Percentiles rank a stretch among this genome's conserved stretches.
phyloP scores from a whole-genome alignment of 2,113 vertebrate species.

The Himantopus leucocephalus region DNA sequence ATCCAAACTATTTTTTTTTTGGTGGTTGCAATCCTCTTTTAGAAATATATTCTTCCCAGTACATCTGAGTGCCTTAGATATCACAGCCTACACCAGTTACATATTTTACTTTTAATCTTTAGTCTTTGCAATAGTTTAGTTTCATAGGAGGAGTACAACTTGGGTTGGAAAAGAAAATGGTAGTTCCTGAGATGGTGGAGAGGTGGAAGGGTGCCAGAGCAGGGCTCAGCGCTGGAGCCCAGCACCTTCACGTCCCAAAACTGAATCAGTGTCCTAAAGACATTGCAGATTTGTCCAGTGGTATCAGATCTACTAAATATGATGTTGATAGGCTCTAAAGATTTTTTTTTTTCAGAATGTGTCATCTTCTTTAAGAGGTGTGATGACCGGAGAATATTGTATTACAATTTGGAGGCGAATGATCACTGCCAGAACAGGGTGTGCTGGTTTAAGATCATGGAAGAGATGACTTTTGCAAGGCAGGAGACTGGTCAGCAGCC shows the following conservation, averaged over 20 bases:
- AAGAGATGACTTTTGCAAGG: background rate
- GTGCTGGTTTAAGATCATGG: background rate
- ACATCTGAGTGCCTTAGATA: slow-evolving; percentile 59
- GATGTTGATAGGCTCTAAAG: background rate
- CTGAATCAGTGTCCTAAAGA: background rate
- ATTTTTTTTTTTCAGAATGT: accelerated
- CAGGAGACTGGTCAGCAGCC: background rate
- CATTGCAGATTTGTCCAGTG: background rate
- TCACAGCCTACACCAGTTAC: background rate
- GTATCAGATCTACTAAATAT: background rate
- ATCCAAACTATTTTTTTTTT: background rate
- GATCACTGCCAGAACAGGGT: background rate
- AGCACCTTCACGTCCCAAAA: background rate
- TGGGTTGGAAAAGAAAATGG: background rate
- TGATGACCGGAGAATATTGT: background rate
- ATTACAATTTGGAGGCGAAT: background rate
- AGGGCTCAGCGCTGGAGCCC: background rate
- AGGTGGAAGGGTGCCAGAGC: background rate
- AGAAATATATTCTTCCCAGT: background rate
- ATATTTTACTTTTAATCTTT: slow-evolving; percentile 67
- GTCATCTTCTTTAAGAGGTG: background rate
- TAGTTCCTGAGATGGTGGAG: background rate
- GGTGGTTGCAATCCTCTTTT: background rate
- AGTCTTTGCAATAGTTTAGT: slow-evolving; percentile 72
- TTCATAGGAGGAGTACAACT: slow-evolving; percentile 68